A percentile compares a stretch with the other conserved stretches of the same genome.
Conservation (phyloP, 2,797 vertebrate species). For the Leuciscus waleckii region DNA sequence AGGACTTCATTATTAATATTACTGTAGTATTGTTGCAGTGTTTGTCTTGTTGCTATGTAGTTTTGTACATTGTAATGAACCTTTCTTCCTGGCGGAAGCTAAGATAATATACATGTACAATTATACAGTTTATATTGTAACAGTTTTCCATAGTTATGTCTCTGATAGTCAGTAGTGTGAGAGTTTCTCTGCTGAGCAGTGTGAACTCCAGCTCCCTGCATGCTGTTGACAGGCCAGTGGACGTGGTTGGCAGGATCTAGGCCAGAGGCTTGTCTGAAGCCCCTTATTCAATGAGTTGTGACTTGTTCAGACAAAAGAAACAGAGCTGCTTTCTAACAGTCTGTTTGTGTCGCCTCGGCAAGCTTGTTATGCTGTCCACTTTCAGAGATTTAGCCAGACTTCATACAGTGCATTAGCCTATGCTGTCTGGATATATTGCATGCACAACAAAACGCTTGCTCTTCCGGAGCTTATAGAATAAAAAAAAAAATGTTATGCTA, state of each 20-base stretch:
- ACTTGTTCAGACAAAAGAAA: slow-evolving; percentile 42
- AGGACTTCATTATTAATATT: not conserved
- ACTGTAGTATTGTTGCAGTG: not conserved
- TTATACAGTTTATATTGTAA: not conserved
- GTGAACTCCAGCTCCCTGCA: slow-evolving; percentile 4
- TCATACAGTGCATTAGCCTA: slow-evolving; percentile 4
- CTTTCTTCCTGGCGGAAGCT: not conserved
- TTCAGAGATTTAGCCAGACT: slow-evolving; percentile 21
- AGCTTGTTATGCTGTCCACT: slow-evolving; percentile 1
- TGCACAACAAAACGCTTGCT: not conserved
- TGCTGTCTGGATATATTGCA: not conserved
- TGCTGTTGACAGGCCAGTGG: slow-evolving; percentile 45
- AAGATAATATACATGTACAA: not conserved
- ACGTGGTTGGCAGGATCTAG: slow-evolving; percentile 40
- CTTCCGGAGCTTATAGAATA: not conserved
- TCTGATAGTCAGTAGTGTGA: slow-evolving; percentile 6
- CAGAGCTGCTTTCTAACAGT: slow-evolving; percentile 19
- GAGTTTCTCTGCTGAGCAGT: not conserved
- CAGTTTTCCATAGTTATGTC: not conserved
- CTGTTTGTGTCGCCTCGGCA: slow-evolving; percentile 1
- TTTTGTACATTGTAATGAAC: not conserved
- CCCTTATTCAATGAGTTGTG: slow-evolving; percentile 38
- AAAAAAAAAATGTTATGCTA: not conserved
- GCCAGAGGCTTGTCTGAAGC: slow-evolving; percentile 38
- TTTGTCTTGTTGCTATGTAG: not conserved